Conservation (phyloP, 2,113 vertebrate genomes). For the Erinaceus europaeus region DNA sequence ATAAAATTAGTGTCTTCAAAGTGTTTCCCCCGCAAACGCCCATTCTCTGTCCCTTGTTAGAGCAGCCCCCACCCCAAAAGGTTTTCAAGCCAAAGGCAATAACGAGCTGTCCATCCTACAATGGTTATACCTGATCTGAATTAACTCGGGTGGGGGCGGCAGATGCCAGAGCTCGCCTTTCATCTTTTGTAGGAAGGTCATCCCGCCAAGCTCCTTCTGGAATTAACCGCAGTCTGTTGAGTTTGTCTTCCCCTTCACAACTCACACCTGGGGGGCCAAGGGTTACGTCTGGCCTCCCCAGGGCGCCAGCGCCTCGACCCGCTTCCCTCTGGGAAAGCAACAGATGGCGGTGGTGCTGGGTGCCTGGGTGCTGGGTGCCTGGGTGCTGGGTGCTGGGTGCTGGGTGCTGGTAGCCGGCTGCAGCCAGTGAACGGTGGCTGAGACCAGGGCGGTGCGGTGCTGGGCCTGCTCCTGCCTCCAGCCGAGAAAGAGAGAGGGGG, state of each 20-base stretch:
- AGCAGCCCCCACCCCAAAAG: background rate
- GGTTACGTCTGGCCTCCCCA: constrained; percentile 32
- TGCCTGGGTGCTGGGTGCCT: too few species aligned
- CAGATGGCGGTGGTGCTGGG: constrained; percentile 56
- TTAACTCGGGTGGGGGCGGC: constrained; percentile 53
- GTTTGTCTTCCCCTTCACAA: background rate
- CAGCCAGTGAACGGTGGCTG: too few species aligned
- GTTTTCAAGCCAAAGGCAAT: constrained; percentile 20
- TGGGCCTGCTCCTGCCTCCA: too few species aligned
- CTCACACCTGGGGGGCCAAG: constrained; percentile 60
- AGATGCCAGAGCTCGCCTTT: constrained; percentile 58
- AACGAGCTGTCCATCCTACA: constrained; percentile 2
- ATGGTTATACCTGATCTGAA: constrained; percentile 56
- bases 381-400: too few species aligned
- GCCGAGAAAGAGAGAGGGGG: too few species aligned
- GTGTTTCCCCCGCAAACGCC: background rate
- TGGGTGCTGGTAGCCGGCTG: too few species aligned
- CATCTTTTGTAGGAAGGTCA: constrained; percentile 62
- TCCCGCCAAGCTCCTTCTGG: constrained; percentile 54
- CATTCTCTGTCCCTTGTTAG: background rate
- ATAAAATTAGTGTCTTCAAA: constrained; percentile 31
- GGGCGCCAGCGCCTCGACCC: background rate
- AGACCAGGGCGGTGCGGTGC: too few species aligned
- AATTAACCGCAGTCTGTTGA: constrained; percentile 62
- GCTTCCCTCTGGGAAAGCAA: background rate